Evolutionary conservation across 2,888 invertebrate species (phyloP).

Genomic region (Melinopterus prodromus): DNA sequence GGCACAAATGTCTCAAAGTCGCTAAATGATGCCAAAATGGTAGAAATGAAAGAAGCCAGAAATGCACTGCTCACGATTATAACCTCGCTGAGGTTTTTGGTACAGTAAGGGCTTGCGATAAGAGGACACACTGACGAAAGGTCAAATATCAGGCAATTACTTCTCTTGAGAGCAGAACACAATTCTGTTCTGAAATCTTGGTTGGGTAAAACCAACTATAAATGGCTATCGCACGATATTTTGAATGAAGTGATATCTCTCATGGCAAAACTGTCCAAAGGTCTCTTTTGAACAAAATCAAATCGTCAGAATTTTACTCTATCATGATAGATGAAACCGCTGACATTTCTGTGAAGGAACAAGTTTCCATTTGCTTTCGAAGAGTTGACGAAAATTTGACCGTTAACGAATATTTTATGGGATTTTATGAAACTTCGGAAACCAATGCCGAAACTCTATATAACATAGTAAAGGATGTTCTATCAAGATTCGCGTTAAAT

Average conservation of each 20-base stretch:
- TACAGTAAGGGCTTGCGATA: neutral
- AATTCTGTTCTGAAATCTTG: neutral
- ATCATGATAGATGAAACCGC: too few relatives aligned
- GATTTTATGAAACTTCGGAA: too few relatives aligned
- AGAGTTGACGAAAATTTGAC: too few relatives aligned
- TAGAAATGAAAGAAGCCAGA: neutral
- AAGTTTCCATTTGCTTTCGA: too few relatives aligned
- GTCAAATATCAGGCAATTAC: neutral
- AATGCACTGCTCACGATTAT: neutral
- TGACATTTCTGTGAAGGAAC: too few relatives aligned
- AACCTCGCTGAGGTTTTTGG: neutral
- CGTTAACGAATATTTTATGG: too few relatives aligned
- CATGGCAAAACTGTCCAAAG: neutral
- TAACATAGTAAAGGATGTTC: too few relatives aligned
- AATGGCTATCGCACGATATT: neutral
- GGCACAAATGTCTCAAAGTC: neutral
- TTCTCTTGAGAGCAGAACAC: neutral
- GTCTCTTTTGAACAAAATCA: too few relatives aligned
- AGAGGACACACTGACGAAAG: slow-evolving; percentile 4
- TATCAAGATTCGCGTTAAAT: too few relatives aligned
- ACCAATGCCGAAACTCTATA: too few relatives aligned
- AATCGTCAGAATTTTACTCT: too few relatives aligned
- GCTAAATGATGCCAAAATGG: neutral
- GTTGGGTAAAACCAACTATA: neutral
- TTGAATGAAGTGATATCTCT: neutral